A percentile compares a stretch with the other conserved stretches of the same genome.
These are phyloP conservation scores for Poecilus cupreus DNA, from an alignment of 2,888 invertebrate genomes.

Conservation along the genomic window DNA sequence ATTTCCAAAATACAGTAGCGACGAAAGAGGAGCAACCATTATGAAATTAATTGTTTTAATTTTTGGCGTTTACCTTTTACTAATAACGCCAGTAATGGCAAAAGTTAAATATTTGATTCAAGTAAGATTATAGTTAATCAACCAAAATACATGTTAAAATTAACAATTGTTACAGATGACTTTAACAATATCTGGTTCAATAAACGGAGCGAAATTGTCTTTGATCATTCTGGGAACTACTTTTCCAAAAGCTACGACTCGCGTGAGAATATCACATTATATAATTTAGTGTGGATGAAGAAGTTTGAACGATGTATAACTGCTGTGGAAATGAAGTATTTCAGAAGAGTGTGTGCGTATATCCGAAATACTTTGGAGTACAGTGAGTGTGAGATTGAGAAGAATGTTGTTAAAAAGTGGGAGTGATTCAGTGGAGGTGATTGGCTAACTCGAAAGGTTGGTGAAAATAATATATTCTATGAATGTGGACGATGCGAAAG, in stretches of 20 bases:
- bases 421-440: no score
- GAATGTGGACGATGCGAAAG: no score
- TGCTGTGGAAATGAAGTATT: no score
- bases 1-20: not conserved
- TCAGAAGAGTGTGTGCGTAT: no score
- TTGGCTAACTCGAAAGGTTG: no score
- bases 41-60: not conserved
- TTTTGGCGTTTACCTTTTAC: not conserved
- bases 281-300: no score
- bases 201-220: slow-evolving; percentile 30
- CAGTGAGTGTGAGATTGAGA: no score
- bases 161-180: slow-evolving; percentile 23
- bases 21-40: not conserved
- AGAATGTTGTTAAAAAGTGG: no score
- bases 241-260: slow-evolving; percentile 26
- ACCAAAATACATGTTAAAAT: not conserved
- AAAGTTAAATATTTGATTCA: not conserved
- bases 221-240: slow-evolving; percentile 12
- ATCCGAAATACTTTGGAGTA: no score
- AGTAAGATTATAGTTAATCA: not conserved
- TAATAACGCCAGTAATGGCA: not conserved
- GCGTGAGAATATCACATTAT: not conserved
- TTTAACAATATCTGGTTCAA: not conserved
- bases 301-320: no score
- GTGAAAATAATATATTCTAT: no score